Evolutionary conservation across 2,888 invertebrate species (phyloP).

Genomic region (Osmoderma eremita): DNA sequence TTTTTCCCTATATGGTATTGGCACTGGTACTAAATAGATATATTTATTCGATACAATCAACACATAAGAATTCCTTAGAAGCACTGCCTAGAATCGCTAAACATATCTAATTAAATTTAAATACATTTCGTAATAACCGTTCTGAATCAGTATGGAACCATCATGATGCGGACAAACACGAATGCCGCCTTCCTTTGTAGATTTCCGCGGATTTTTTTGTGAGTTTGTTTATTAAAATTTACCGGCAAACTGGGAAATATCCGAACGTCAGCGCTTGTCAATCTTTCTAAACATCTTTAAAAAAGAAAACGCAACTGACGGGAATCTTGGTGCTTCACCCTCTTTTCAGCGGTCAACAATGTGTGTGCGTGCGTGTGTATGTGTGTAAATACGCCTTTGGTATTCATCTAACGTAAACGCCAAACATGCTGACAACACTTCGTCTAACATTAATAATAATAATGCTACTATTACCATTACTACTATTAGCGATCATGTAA

Average conservation of each 20-base stretch:
- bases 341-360: background rate
- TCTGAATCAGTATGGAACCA: conserved; percentile 26
- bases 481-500: conserved; percentile 21
- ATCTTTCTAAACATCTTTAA: conserved; percentile 8
- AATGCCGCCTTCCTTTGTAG: background rate
- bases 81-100: conserved; percentile 24
- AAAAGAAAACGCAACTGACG: conserved; percentile 19
- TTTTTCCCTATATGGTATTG: background rate
- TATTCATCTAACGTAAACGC: conserved; percentile 1
- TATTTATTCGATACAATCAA: conserved; percentile 15
- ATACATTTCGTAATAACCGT: conserved; percentile 22
- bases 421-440: background rate
- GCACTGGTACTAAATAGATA: conserved; percentile 14
- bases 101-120: conserved; percentile 30
- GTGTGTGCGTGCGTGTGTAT: background rate
- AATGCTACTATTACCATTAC: background rate
- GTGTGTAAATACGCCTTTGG: conserved; percentile 29
- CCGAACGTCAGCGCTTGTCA: conserved; percentile 8
- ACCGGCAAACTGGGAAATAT: conserved; percentile 7
- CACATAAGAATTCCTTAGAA: conserved; percentile 26
- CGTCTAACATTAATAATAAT: conserved; percentile 21
- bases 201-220: background rate
- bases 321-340: conserved; percentile 20
- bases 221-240: background rate
- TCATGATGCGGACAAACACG: conserved; percentile 6